A percentile compares a stretch with the other conserved stretches of the same genome.
Conservation (phyloP, 2,113 vertebrate species). For the Menura novaehollandiae region DNA sequence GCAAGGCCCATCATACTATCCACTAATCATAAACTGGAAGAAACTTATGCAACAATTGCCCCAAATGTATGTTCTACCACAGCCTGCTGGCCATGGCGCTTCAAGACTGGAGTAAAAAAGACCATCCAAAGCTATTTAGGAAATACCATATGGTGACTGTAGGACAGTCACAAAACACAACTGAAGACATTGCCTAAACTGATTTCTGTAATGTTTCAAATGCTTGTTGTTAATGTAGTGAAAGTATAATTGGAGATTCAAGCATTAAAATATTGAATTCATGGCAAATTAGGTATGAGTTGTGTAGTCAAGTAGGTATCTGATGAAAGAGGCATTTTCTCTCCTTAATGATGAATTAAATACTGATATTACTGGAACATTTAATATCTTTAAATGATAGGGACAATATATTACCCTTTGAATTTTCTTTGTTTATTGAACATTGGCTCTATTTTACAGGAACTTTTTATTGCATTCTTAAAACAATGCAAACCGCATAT, state of each 20-base stretch:
- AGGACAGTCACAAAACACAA: neutral
- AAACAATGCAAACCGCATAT: fast-evolving
- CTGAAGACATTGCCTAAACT: neutral
- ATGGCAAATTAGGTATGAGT: neutral
- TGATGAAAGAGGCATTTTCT: neutral
- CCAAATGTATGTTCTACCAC: neutral
- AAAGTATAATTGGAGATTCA: neutral
- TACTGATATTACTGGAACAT: neutral
- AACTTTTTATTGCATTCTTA: neutral
- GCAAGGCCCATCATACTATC: neutral
- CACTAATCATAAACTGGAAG: neutral
- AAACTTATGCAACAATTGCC: neutral
- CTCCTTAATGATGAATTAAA: neutral
- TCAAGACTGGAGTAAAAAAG: neutral
- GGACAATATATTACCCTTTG: neutral
- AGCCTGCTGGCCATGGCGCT: neutral
- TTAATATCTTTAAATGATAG: neutral
- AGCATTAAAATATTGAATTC: neutral
- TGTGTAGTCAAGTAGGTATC: neutral
- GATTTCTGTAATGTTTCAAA: neutral
- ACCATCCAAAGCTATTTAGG: neutral
- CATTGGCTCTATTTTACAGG: neutral
- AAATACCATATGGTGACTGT: neutral
- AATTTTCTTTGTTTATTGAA: neutral
- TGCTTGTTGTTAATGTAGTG: neutral